These are phyloP conservation scores for Homarus gammarus DNA, from an alignment of 2,888 invertebrate species.

Conservation along the genomic window DNA sequence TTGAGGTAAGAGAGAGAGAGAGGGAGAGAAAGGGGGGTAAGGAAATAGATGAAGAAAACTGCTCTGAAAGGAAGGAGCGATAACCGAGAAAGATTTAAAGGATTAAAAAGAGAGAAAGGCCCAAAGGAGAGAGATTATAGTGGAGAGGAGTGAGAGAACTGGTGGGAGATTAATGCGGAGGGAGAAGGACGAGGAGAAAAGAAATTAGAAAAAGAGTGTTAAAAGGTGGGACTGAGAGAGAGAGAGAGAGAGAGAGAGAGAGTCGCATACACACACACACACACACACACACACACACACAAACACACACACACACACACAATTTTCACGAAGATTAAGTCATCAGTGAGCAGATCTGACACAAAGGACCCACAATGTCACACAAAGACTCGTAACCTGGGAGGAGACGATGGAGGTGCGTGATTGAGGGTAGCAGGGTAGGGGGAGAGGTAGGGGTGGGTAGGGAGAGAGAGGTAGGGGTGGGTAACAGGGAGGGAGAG, in stretches of 20 bases:
- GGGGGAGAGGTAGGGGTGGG: not conserved
- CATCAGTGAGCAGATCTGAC: not conserved
- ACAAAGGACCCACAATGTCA: not conserved
- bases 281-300: too few species aligned
- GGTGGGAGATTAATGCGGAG: not conserved
- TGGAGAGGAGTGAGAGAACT: not conserved
- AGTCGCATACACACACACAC: not conserved
- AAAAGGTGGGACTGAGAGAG: slow-evolving; percentile 19
- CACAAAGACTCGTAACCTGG: not conserved
- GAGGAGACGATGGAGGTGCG: not conserved
- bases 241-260: slow-evolving; percentile 14
- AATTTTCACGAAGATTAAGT: not conserved
- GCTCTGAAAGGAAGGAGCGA: not conserved
- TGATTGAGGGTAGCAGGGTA: not conserved
- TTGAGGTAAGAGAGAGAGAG: slow-evolving; percentile 14
- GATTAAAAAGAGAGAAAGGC: not conserved
- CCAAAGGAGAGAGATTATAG: not conserved
- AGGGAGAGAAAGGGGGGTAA: not conserved
- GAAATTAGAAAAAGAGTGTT: not conserved
- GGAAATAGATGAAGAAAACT: not conserved
- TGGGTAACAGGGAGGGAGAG: too few species aligned
- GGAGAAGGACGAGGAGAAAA: not conserved
- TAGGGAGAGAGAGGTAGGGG: not conserved
- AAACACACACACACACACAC: too few species aligned
- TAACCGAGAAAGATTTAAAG: not conserved